Evolutionary conservation across 2,797 vertebrate species (phyloP).

Genomic region (Mareca strepera): DNA sequence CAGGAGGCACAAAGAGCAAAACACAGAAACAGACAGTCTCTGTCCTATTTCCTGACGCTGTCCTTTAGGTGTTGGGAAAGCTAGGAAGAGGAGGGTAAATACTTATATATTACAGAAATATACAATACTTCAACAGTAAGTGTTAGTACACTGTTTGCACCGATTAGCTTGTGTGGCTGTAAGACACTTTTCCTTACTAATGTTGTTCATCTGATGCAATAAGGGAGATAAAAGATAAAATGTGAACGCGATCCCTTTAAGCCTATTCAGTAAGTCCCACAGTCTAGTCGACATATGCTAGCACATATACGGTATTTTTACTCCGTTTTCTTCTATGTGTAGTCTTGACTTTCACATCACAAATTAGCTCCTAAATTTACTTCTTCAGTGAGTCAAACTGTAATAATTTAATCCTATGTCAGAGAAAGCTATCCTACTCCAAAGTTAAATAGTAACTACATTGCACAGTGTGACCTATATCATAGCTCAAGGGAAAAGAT

Average conservation of each 20-base stretch:
- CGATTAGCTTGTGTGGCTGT: background rate
- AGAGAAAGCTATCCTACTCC: background rate
- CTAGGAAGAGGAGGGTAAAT: background rate
- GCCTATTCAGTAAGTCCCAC: background rate
- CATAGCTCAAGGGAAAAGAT: constrained; percentile 3
- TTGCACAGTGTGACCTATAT: background rate
- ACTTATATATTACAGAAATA: background rate
- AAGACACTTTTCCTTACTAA: background rate
- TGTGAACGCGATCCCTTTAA: background rate
- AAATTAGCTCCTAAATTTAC: constrained; percentile 23
- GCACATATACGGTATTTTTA: background rate
- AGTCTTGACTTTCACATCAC: background rate
- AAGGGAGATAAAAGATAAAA: background rate
- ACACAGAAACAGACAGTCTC: background rate
- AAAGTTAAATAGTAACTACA: background rate
- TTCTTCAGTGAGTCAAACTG: constrained; percentile 16
- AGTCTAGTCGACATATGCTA: background rate
- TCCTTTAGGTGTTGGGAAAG: background rate
- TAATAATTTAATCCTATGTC: constrained; percentile 33
- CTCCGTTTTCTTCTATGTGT: background rate
- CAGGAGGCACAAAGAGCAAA: background rate
- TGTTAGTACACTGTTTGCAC: rapidly evolving
- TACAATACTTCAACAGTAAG: background rate
- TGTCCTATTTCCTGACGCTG: background rate
- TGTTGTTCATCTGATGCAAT: background rate